A percentile compares a stretch with the other conserved stretches of the same genome.
phyloP scores from a whole-genome alignment of 2,113 vertebrate species.

The Lota lota region DNA sequence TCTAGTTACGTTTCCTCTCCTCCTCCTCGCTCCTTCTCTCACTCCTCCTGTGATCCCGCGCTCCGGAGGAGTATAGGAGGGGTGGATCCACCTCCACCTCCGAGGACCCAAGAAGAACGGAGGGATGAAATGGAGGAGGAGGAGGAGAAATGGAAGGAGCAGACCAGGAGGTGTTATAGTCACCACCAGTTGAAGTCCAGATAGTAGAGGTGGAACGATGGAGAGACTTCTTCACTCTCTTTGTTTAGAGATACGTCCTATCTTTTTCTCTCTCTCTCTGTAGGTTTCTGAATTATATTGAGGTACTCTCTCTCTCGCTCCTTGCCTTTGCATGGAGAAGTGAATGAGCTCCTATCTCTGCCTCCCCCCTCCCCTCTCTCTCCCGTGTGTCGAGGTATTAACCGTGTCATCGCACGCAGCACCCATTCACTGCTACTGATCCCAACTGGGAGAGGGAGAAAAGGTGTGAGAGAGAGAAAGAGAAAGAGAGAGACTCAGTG shows the following conservation, averaged over 20 bases:
- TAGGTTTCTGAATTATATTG: background rate
- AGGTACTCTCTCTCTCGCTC: conserved; percentile 5
- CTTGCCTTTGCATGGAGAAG: background rate
- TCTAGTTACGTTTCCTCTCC: background rate
- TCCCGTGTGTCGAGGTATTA: conserved; percentile 33
- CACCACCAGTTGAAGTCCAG: too few relatives aligned
- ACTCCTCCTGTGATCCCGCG: background rate
- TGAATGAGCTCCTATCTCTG: background rate
- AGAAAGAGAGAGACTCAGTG: conserved; percentile 26
- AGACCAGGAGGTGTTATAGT: too few relatives aligned
- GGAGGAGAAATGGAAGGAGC: background rate
- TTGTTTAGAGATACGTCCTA: background rate
- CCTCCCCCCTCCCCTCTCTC: background rate
- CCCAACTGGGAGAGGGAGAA: conserved; percentile 44
- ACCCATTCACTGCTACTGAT: conserved; percentile 69
- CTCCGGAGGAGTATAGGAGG: background rate
- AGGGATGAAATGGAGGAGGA: background rate
- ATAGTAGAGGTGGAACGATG: background rate
- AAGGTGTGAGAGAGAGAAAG: conserved; percentile 21
- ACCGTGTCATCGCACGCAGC: conserved; percentile 41
- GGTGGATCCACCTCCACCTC: too few relatives aligned
- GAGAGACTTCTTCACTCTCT: background rate
- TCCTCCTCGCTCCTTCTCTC: background rate
- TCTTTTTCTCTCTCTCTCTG: background rate
- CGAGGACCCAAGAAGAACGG: background rate